Conservation (phyloP, 2,888 invertebrate species). For the Plagodis dolabraria region DNA sequence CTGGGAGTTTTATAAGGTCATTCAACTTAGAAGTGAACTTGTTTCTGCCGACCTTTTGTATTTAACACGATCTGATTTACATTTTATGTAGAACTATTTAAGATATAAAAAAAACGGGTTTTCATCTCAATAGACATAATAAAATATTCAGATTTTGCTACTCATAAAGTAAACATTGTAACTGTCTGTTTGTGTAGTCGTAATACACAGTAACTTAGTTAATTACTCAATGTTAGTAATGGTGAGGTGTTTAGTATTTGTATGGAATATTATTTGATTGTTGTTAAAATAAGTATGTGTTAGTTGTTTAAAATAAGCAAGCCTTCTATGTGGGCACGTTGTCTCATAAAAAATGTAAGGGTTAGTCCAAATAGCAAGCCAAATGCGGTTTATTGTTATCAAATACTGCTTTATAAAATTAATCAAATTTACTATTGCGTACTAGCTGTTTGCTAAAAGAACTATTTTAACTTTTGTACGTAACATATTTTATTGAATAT, state of each 20-base stretch:
- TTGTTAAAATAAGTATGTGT: conserved; percentile 9
- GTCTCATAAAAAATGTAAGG: neutral
- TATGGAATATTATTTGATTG: conserved; percentile 12
- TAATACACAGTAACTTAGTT: neutral
- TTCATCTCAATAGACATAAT: neutral
- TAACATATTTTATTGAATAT: neutral
- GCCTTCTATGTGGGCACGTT: conserved; percentile 3
- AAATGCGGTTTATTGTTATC: no score
- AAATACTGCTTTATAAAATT: no score
- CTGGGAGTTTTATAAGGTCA: conserved; percentile 4
- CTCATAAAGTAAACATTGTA: neutral
- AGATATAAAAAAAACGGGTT: neutral
- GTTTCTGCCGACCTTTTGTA: no score
- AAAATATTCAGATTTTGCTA: neutral
- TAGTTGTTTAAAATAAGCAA: conserved; percentile 5
- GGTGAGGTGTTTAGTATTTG: conserved; percentile 1
- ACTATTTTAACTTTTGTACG: no score
- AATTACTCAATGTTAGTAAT: neutral
- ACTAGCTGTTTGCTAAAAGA: no score
- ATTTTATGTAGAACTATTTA: neutral
- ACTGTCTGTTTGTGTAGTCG: conserved; percentile 1
- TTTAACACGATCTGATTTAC: no score
- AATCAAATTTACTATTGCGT: no score
- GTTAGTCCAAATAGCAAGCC: neutral
- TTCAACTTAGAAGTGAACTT: conserved; percentile 4